phyloP scores from a whole-genome alignment of 2,797 vertebrate species.

The Hippocampus kuda region DNA sequence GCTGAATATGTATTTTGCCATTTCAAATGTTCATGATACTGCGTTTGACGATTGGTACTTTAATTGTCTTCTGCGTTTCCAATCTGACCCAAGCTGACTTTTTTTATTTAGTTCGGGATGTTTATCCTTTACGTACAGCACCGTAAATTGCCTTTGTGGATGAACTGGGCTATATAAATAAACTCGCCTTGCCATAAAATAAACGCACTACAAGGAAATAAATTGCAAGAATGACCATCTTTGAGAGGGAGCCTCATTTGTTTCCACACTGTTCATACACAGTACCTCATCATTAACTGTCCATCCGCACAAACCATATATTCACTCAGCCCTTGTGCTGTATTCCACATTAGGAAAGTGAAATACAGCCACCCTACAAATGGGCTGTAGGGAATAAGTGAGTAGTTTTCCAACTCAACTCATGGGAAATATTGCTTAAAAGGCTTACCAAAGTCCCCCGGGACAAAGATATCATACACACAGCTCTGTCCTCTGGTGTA shows the following conservation, averaged over 20 bases:
- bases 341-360: neutral
- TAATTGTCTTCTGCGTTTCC: neutral
- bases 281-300: neutral
- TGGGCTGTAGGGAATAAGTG: neutral
- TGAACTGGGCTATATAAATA: neutral
- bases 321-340: neutral
- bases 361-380: neutral
- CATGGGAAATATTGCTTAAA: slow-evolving; percentile 27
- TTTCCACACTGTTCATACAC: neutral
- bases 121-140: neutral
- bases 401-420: slow-evolving; percentile 5
- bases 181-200: neutral
- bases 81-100: neutral
- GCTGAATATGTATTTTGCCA: neutral
- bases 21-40: neutral
- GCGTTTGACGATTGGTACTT: neutral
- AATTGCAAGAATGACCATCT: neutral
- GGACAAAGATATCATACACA: slow-evolving; percentile 87
- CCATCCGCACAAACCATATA: neutral
- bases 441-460: slow-evolving; percentile 92
- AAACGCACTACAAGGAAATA: neutral
- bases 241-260: neutral
- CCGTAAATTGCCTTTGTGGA: neutral
- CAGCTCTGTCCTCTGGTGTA: slow-evolving; percentile 89
- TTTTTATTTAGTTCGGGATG: neutral